Evolutionary conservation across 1,140 invertebrate species (phyloP).

Genomic region (Habropoda laboriosa): DNA sequence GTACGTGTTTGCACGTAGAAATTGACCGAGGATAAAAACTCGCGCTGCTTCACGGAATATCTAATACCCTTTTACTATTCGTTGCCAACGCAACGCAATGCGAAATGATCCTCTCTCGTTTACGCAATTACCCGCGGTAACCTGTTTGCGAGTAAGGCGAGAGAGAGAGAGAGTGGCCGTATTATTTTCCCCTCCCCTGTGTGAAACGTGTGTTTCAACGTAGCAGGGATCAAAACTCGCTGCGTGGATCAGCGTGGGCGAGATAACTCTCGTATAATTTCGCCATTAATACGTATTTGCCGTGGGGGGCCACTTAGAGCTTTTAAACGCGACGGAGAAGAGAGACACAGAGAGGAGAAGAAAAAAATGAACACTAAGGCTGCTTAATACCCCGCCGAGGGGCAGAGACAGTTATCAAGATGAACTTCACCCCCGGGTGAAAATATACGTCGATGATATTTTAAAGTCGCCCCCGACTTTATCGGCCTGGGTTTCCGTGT

Average conservation of each 20-base stretch:
- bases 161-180: too few species aligned
- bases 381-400: not conserved
- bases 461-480: not conserved
- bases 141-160: not conserved
- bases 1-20: conserved; percentile 2
- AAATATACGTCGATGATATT: not conserved
- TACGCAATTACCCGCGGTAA: conserved; percentile 38
- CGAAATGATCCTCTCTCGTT: conserved; percentile 43
- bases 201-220: too few species aligned
- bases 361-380: not conserved
- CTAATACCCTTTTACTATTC: conserved; percentile 44
- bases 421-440: not conserved
- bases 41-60: conserved; percentile 17
- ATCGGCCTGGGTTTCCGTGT: too few species aligned
- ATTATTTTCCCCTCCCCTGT: not conserved
- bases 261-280: conserved; percentile 36
- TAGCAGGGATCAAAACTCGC: not conserved
- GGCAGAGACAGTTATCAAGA: not conserved
- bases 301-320: not conserved
- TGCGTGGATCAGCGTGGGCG: not conserved
- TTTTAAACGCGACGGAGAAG: conserved; percentile 7
- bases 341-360: too few species aligned
- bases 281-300: conserved; percentile 41
- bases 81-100: not conserved
- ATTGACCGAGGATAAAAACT: conserved; percentile 40